Percentiles rank a stretch among this genome's conserved stretches.
Evolutionary conservation across 2,797 vertebrate species (phyloP).

Genomic region (Pseudocheirus occidentalis): DNA sequence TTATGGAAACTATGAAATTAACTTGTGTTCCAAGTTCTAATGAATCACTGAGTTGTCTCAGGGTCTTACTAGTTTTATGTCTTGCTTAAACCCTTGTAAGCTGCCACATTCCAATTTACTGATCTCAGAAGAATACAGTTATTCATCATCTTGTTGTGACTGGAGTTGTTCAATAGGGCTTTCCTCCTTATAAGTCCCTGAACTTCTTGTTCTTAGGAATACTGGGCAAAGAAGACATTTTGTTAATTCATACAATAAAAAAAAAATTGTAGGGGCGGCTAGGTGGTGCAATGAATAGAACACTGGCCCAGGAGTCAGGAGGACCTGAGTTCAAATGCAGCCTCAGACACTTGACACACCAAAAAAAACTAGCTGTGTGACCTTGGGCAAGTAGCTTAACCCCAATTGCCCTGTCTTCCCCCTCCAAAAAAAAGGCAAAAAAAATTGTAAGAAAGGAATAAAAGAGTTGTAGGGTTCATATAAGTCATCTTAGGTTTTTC

Average conservation of each 20-base stretch:
- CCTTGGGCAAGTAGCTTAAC: too few relatives aligned
- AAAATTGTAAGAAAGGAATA: slow-evolving; percentile 54
- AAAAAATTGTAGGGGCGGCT: too few relatives aligned
- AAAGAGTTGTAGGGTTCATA: background rate
- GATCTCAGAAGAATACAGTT: slow-evolving; percentile 46
- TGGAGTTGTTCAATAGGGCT: background rate
- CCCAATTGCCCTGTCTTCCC: too few relatives aligned
- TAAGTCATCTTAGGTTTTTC: background rate
- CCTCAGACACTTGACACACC: too few relatives aligned
- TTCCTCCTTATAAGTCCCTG: background rate
- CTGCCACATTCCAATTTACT: slow-evolving; percentile 52
- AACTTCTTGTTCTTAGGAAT: slow-evolving; percentile 26
- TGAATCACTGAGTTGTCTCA: slow-evolving; percentile 14
- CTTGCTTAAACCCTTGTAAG: slow-evolving; percentile 31
- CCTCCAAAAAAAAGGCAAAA: too few relatives aligned
- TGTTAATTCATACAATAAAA: slow-evolving; percentile 78
- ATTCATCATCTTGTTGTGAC: slow-evolving; percentile 27
- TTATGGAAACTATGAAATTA: slow-evolving; percentile 7
- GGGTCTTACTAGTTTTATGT: slow-evolving; percentile 10
- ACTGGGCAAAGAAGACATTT: slow-evolving; percentile 69
- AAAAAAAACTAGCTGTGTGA: too few relatives aligned
- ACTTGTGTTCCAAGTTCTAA: slow-evolving; percentile 14
- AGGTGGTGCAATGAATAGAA: too few relatives aligned
- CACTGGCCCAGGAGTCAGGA: too few relatives aligned
- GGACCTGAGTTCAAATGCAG: too few relatives aligned